These are phyloP conservation scores for Actinostola sp. DNA, from an alignment of 92 coral and sea anemone genomes.

Conservation along the genomic window DNA sequence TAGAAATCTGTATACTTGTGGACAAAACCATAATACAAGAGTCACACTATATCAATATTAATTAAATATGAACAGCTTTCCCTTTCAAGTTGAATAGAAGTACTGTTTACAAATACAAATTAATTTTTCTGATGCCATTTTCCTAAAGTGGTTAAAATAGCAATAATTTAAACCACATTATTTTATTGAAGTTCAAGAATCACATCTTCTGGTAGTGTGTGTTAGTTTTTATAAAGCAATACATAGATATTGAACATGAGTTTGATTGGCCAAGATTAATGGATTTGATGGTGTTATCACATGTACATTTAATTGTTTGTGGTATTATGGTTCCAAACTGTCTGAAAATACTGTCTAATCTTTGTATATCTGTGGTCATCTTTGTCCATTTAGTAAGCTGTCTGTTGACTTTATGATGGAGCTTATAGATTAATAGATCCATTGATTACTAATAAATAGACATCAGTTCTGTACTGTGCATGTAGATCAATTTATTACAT, in stretches of 20 bases:
- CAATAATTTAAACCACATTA: no score
- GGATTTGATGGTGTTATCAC: not conserved
- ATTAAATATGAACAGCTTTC: slow-evolving; percentile 1
- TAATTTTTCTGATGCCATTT: not conserved
- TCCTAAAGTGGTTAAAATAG: not conserved
- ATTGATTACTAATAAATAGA: slow-evolving; percentile 11
- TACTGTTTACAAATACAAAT: not conserved
- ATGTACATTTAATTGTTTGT: not conserved
- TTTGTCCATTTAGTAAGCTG: slow-evolving; percentile 6
- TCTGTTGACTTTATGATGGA: slow-evolving; percentile 33
- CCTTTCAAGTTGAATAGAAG: not conserved
- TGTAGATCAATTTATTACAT: not conserved
- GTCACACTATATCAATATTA: slow-evolving; percentile 15
- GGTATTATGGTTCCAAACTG: slow-evolving; percentile 14
- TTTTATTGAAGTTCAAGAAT: not conserved
- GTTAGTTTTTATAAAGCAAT: no score
- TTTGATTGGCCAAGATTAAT: not conserved
- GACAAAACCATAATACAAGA: not conserved
- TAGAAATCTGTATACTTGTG: not conserved
- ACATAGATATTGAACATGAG: not conserved
- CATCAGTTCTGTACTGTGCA: not conserved
- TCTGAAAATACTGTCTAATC: slow-evolving; percentile 19
- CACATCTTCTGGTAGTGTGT: no score
- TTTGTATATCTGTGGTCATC: slow-evolving; percentile 7
- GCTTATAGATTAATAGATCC: slow-evolving; percentile 32